Evolutionary conservation across 1,140 invertebrate species (phyloP).

Genomic region (Pogonomyrmex californicus): DNA sequence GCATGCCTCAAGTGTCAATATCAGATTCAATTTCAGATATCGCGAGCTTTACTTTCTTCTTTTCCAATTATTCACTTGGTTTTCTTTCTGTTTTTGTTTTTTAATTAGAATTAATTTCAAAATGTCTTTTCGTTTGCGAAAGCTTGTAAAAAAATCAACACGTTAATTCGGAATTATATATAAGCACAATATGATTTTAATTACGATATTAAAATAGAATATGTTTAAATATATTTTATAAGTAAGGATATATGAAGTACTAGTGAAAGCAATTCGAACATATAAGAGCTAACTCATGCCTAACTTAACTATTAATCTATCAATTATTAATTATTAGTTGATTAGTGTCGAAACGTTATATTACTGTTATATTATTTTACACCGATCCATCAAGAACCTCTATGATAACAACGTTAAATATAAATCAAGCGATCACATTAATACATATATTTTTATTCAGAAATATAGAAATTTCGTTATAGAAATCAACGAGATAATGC

Average conservation of each 20-base stretch:
- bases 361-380: constrained; percentile 1
- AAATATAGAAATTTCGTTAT: not conserved
- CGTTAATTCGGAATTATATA: not conserved
- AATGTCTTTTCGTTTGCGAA: not conserved
- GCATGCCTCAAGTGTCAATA: constrained; percentile 58
- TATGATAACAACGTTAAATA: not conserved
- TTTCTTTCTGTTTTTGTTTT: not conserved
- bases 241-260: not conserved
- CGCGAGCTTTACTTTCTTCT: not conserved
- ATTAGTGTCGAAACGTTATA: not conserved
- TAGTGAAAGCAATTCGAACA: not conserved
- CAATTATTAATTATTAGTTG: not conserved
- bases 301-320: too few species aligned
- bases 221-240: not conserved
- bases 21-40: constrained; percentile 33
- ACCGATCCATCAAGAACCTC: not conserved
- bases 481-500: not conserved
- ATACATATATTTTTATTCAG: too few species aligned
- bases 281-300: too few species aligned
- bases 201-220: not conserved
- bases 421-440: constrained; percentile 16
- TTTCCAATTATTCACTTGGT: not conserved
- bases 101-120: not conserved
- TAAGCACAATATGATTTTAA: not conserved
- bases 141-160: not conserved